Conservation (phyloP, 2,888 invertebrate species). For the Athripsodes cinereus region DNA sequence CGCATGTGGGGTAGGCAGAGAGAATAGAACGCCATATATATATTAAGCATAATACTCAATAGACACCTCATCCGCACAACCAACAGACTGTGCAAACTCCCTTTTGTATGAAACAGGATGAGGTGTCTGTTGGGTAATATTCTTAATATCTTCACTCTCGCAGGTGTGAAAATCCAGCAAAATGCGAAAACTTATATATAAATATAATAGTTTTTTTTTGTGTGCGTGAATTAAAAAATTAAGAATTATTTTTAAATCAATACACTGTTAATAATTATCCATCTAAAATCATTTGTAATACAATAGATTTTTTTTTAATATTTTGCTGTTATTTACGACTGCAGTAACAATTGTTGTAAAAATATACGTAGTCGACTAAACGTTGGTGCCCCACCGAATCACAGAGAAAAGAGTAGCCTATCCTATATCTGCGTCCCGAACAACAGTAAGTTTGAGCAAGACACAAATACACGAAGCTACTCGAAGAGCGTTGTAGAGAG, state of each 20-base stretch:
- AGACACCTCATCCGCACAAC: too few relatives aligned
- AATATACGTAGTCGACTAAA: constrained; percentile 12
- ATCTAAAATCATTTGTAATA: neutral
- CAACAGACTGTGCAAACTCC: too few relatives aligned
- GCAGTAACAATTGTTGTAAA: too few relatives aligned
- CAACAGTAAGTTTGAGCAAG: neutral
- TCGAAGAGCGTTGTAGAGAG: constrained; percentile 25
- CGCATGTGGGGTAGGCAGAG: too few relatives aligned
- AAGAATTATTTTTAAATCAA: neutral
- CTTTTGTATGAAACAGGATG: too few relatives aligned
- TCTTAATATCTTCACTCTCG: too few relatives aligned
- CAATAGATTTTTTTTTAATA: neutral
- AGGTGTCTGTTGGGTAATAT: too few relatives aligned
- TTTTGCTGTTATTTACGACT: too few relatives aligned
- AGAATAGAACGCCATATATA: too few relatives aligned
- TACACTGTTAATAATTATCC: neutral
- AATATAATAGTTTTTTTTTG: neutral
- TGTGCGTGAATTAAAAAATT: neutral
- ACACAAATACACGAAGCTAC: neutral
- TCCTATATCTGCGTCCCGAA: constrained; percentile 23
- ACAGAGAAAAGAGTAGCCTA: constrained; percentile 35
- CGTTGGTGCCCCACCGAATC: constrained; percentile 33
- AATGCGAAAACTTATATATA: neutral
- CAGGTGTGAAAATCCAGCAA: too few relatives aligned
- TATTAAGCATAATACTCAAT: too few relatives aligned